Evolutionary conservation across 2,113 vertebrate species (phyloP).

Genomic region (Chitala chitala): DNA sequence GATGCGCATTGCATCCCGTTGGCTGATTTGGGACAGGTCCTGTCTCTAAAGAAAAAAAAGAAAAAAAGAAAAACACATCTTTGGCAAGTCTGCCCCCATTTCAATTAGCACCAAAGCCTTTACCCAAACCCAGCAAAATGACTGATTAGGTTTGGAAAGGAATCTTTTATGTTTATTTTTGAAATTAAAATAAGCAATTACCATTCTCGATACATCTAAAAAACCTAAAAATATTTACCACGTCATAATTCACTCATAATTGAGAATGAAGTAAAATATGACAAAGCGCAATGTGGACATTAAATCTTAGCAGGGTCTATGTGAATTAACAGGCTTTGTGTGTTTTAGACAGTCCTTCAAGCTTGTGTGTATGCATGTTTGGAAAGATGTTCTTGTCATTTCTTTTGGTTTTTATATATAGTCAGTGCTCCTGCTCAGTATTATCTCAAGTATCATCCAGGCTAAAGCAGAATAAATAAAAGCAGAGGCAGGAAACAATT

Average conservation of each 20-base stretch:
- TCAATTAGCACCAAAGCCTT: background rate
- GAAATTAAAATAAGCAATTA: background rate
- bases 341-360: background rate
- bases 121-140: background rate
- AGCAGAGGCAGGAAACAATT: no score
- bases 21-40: slow-evolving; percentile 56
- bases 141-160: background rate
- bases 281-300: background rate
- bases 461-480: background rate
- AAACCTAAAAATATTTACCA: background rate
- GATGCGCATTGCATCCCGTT: slow-evolving; percentile 60
- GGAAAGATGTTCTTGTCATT: background rate
- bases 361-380: background rate
- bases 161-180: background rate
- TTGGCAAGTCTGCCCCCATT: background rate
- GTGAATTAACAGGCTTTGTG: background rate
- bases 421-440: background rate
- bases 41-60: slow-evolving; percentile 39
- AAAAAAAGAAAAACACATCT: no score
- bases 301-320: background rate
- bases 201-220: background rate
- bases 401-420: background rate
- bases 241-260: background rate
- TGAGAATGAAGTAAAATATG: background rate
- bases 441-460: background rate